Evolutionary conservation across 2,113 vertebrate genomes (phyloP), one percentile per base, ranked within the genome.

Genomic region (Nothoprocta perdicaria): DNA sequence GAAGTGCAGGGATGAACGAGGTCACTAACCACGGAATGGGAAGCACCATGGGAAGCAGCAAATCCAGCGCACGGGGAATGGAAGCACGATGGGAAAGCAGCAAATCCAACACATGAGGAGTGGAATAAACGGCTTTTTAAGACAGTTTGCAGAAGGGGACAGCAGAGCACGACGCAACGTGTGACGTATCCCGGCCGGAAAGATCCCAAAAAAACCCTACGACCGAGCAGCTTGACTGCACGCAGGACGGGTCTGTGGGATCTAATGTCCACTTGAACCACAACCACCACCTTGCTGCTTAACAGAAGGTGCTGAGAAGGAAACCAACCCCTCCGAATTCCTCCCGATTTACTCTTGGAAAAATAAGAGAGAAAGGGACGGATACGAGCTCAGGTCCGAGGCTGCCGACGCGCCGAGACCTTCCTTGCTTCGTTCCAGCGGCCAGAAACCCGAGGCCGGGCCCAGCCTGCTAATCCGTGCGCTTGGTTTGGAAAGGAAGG

Each of bases 401-500:
- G 1, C 19, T 9, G 55, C 29, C 35, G 17, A 61, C 61, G 62
- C 1, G 40, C 10, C 4, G 19, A 65, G 58, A 21, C 27, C 46
- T 16, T 3, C 1, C 41, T 40, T 31, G 55, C 19, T 4, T 57
- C 72, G 40, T 24, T 43, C 21, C 88, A 19, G n/a, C 61, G 24
- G 55, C 1, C 31, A 79, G 89, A 82, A 93, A 77, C 41, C 45
- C 52, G 27, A 18, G 48, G n/a, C 75, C 3, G 41, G 2, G 40
- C 48, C 71, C 5, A 0, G 84, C 43, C 14, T 74, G 87, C 84
- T 85, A 94, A 93, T 94, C 95, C 82, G 67, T 55, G 84, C 87
- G n/a, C 92, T 94, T 93, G 91, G 91, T 95, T 93, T 83, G 93
- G 91, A 95, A 91, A 93, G 80, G 87, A 94, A 89, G 79, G 55